These are phyloP conservation scores for Cichlasoma orientale DNA, from an alignment of 2,797 vertebrate genomes.

Conservation along the genomic window DNA sequence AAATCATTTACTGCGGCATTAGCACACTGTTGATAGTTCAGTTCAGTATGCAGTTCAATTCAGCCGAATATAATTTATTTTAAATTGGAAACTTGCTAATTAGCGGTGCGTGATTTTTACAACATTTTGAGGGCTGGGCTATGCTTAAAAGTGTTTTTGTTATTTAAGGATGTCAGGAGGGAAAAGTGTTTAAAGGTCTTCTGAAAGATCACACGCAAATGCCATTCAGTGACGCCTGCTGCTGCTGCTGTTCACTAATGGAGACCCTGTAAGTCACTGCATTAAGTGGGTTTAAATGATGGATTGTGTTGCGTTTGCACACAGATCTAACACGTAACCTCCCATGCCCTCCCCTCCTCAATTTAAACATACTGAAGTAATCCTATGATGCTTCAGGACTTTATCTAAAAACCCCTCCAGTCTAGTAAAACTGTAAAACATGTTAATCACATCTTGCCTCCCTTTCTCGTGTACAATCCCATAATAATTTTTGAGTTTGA, in stretches of 20 bases:
- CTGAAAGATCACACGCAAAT: slow-evolving; percentile 5
- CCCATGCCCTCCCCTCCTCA: background rate
- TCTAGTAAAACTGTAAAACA: background rate
- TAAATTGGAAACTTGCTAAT: background rate
- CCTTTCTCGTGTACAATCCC: background rate
- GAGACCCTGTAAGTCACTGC: background rate
- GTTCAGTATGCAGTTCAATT: background rate
- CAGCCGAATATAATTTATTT: background rate
- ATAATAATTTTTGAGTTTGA: background rate
- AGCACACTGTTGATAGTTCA: background rate
- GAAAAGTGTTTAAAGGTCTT: background rate
- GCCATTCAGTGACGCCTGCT: background rate
- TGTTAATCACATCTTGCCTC: background rate
- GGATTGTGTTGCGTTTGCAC: background rate
- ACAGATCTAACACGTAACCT: background rate
- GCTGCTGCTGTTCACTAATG: background rate
- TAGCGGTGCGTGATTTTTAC: background rate
- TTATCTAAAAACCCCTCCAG: background rate
- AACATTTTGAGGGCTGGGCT: background rate
- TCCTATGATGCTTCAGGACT: no score
- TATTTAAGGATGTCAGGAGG: background rate
- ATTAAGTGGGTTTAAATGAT: background rate
- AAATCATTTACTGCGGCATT: background rate
- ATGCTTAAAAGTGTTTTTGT: background rate
- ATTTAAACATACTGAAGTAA: background rate